Conservation (phyloP, 2,888 invertebrate genomes). For the Drosophila prostipennis region DNA sequence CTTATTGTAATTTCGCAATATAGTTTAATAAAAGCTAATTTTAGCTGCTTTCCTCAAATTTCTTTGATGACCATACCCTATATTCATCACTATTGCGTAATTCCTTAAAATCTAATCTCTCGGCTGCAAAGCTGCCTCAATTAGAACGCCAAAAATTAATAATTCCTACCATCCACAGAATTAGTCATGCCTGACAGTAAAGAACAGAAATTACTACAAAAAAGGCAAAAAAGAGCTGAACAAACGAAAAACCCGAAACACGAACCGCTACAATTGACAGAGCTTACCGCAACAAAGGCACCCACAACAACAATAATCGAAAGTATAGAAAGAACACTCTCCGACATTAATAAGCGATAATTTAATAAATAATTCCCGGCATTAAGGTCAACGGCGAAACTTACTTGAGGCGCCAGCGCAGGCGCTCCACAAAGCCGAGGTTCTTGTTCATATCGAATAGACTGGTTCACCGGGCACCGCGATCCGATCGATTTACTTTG, state of each 20-base stretch:
- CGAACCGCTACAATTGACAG: slow-evolving; percentile 33
- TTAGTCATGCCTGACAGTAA: slow-evolving; percentile 45
- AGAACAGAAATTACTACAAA: slow-evolving; percentile 6
- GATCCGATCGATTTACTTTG: slow-evolving; percentile 14
- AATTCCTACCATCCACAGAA: slow-evolving; percentile 17
- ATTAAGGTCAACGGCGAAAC: slow-evolving; percentile 57
- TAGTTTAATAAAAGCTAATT: neutral
- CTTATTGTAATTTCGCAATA: neutral
- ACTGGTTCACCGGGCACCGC: slow-evolving; percentile 19
- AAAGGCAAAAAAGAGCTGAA: slow-evolving; percentile 1
- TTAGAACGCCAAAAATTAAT: slow-evolving; percentile 39
- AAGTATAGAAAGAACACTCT: slow-evolving; percentile 11
- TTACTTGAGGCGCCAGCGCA: slow-evolving; percentile 81
- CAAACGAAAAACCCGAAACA: slow-evolving; percentile 28
- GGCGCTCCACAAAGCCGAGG: slow-evolving; percentile 73
- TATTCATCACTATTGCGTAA: slow-evolving; percentile 19
- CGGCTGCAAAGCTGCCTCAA: slow-evolving; percentile 19
- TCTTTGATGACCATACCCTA: slow-evolving; percentile 21
- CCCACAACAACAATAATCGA: neutral
- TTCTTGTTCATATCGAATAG: slow-evolving; percentile 71
- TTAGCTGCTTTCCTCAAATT: slow-evolving; percentile 1
- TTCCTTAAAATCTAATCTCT: slow-evolving; percentile 21
- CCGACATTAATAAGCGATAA: slow-evolving; percentile 33
- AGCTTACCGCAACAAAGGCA: slow-evolving; percentile 26
- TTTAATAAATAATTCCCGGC: slow-evolving; percentile 28